A percentile compares a stretch with the other conserved stretches of the same genome.
These are phyloP conservation scores for Conus ventricosus DNA, from an alignment of 1,140 invertebrate species.

Conservation along the genomic window DNA sequence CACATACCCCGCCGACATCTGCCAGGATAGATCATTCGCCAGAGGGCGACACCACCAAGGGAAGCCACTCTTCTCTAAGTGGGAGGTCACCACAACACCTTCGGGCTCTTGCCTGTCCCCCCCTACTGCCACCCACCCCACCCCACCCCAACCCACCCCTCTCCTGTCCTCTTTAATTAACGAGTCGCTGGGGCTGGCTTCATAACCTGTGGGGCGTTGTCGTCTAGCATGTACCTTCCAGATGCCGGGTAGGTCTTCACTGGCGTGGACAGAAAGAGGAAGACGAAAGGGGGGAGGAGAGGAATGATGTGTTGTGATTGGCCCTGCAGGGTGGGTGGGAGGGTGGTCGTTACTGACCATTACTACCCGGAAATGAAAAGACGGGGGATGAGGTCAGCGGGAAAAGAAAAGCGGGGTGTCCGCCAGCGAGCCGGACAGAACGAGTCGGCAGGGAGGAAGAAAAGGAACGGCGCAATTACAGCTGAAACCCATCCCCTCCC, in stretches of 20 bases:
- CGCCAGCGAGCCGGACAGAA: no score
- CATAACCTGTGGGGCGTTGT: not conserved
- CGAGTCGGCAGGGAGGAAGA: no score
- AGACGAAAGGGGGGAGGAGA: no score
- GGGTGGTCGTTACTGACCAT: constrained; percentile 12
- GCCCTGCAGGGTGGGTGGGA: not conserved
- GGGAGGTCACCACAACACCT: constrained; percentile 7
- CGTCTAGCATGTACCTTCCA: not conserved
- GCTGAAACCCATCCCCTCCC: no score
- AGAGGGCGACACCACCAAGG: not conserved
- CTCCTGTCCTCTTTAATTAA: not conserved
- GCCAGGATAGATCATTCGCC: not conserved
- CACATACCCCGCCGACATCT: not conserved
- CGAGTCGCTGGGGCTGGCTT: not conserved
- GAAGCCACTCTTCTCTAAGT: not conserved
- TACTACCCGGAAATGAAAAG: constrained; percentile 10
- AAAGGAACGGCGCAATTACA: no score
- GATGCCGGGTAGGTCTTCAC: not conserved
- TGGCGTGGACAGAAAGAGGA: no score
- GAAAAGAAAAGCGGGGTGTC: not conserved
- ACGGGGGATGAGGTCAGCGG: not conserved
- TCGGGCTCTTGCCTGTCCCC: not conserved
- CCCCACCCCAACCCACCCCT: not conserved
- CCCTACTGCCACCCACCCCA: no score
- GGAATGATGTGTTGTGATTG: not conserved